Base-by-base conservation (phyloP, 2,888 invertebrate species). In the Callyntrura guangdongensis region DNA sequence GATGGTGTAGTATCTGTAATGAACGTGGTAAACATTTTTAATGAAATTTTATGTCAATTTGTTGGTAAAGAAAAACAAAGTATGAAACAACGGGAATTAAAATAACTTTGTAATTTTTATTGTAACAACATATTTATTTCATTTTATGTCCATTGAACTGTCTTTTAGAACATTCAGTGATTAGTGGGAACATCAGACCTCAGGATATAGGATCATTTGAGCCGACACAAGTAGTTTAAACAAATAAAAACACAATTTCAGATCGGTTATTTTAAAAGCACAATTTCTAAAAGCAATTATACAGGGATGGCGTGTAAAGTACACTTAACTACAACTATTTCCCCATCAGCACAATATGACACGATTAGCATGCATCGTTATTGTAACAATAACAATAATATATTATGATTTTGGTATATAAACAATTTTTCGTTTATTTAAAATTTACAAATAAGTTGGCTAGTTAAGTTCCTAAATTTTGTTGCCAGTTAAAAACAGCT, bases 111-210 rank as follows among this genome's bases (percentile, higher is more conserved):
- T 47, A 72, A 45, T 45, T 64, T 20, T 64, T 45, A 47, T 69
- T 53, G 53, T 72, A 61, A 36, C 74, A 74, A 72, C 59, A 86
- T 36, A 86, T 86, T 72, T 86, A 72, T 86, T 86, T 1, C 69
- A 36, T 72, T 86, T 86, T 36, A 36, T 36, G 36, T 36, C 45
- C 9, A 86, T 25, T 49, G 53, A 82, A 49, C 20, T 86, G 86
- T 86, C 74, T 86, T 86, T 69, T 69, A 14, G 45, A 45, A 69
- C 69, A 69, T 36, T 69, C 69, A 69, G 4, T 45, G 69, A 69
- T 8, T 36, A 4, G 36, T 36, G 36, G n/a, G 14, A 9, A 17
- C 11, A n/a, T 67, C 67, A 25, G 25, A 45, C 6, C 14, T 61
- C 17, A 61, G 17, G 22, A 61, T 22, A 14, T 22, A 64, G 22